A percentile compares a stretch with the other conserved stretches of the same genome.
Conservation (phyloP, 2,888 invertebrate species). For the Nezara viridula region DNA sequence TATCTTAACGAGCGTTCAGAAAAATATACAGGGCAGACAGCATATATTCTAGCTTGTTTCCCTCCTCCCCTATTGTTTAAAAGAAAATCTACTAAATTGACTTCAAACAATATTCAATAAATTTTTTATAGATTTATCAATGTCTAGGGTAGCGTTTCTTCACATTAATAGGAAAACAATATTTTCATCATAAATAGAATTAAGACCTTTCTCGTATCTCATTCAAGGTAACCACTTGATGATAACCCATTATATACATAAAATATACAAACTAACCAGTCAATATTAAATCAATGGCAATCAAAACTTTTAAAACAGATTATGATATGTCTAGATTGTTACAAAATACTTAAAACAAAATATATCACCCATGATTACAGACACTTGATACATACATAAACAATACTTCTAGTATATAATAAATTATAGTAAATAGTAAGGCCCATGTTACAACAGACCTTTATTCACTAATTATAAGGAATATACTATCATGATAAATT, state of each 20-base stretch:
- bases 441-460: not conserved
- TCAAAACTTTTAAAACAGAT: not conserved
- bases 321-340: not conserved
- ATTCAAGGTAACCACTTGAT: not conserved
- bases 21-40: no score
- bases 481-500: not conserved
- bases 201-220: not conserved
- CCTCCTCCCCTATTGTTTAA: no score
- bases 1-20: no score
- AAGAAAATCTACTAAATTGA: no score
- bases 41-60: no score
- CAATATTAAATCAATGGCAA: not conserved
- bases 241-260: not conserved
- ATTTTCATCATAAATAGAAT: not conserved
- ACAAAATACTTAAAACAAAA: not conserved
- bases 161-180: not conserved
- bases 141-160: not conserved
- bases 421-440: not conserved
- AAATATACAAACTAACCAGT: not conserved
- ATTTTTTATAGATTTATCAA: not conserved
- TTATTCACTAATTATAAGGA: not conserved
- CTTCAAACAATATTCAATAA: no score
- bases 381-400: not conserved
- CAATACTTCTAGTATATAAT: not conserved
- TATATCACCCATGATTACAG: not conserved